Percentiles rank a stretch among this genome's conserved stretches.
These are phyloP conservation scores for Micropoecilia bifurca DNA, from an alignment of 2,797 vertebrate genomes.

Conservation along the genomic window DNA sequence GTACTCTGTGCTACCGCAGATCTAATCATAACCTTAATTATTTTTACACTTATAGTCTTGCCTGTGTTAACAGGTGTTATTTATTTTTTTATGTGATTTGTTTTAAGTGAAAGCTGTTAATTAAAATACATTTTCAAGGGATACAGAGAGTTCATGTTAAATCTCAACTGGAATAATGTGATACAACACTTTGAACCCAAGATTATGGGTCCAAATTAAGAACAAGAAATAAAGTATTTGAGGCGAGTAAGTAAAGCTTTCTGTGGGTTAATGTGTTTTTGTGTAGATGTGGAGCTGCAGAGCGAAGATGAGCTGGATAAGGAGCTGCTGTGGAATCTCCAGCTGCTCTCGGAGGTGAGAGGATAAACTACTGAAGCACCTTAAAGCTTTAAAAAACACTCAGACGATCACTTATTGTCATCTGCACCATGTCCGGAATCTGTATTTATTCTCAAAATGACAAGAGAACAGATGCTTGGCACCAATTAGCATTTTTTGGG, in stretches of 20 bases:
- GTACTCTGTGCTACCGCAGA: background rate
- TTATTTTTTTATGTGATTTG: background rate
- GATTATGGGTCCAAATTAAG: background rate
- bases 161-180: background rate
- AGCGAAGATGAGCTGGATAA: constrained; percentile 94
- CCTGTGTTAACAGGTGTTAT: background rate
- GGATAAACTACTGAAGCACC: constrained; percentile 15
- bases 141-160: background rate
- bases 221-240: constrained; percentile 17
- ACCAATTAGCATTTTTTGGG: background rate
- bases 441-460: background rate
- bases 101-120: background rate
- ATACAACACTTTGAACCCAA: background rate
- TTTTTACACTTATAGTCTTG: background rate
- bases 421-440: background rate
- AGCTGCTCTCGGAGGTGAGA: constrained; percentile 96
- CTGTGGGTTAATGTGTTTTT: constrained; percentile 32
- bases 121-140: background rate
- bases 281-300: constrained; percentile 90
- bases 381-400: constrained; percentile 16
- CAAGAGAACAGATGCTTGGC: constrained; percentile 4
- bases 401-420: constrained; percentile 3
- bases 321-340: constrained; percentile 96
- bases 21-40: background rate
- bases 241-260: constrained; percentile 29